A percentile compares a stretch with the other conserved stretches of the same genome.
These are phyloP conservation scores for Melikaiella ostensackeni DNA, from an alignment of 2,888 invertebrate species.

Conservation along the genomic window DNA sequence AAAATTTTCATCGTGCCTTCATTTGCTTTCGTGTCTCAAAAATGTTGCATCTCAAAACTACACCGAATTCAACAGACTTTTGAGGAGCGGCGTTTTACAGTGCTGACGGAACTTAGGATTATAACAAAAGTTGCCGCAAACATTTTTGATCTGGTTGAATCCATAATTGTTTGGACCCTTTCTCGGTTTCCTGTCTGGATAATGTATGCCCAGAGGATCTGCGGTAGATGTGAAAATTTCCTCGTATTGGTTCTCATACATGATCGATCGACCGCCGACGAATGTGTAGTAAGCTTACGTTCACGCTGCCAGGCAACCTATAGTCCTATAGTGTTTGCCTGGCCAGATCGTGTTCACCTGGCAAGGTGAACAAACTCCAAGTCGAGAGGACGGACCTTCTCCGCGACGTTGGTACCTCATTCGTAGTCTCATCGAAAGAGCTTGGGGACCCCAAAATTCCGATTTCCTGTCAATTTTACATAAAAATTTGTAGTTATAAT, in stretches of 20 bases:
- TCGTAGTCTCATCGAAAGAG: no score
- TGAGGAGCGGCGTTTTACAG: no score
- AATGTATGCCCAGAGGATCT: not conserved
- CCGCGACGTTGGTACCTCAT: conserved; percentile 18
- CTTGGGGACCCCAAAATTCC: no score
- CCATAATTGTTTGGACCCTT: not conserved
- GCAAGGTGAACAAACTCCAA: conserved; percentile 36
- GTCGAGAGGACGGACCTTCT: conserved; percentile 37
- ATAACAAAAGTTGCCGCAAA: no score
- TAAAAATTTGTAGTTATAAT: no score
- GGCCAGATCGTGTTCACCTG: conserved; percentile 39
- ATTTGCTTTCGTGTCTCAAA: no score
- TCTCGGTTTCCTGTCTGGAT: not conserved
- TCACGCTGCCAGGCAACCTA: conserved; percentile 17
- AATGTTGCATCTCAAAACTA: no score
- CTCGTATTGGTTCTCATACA: conserved; percentile 10
- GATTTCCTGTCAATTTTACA: no score
- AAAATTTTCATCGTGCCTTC: no score
- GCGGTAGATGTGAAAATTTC: not conserved
- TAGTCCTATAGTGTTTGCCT: conserved; percentile 35
- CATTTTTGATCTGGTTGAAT: not conserved
- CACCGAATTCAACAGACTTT: no score
- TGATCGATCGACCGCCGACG: conserved; percentile 12
- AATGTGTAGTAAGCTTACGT: conserved; percentile 17
- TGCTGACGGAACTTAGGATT: no score